These are phyloP conservation scores for Mobula hypostoma DNA, from an alignment of 2,113 vertebrate species.

Conservation along the genomic window DNA sequence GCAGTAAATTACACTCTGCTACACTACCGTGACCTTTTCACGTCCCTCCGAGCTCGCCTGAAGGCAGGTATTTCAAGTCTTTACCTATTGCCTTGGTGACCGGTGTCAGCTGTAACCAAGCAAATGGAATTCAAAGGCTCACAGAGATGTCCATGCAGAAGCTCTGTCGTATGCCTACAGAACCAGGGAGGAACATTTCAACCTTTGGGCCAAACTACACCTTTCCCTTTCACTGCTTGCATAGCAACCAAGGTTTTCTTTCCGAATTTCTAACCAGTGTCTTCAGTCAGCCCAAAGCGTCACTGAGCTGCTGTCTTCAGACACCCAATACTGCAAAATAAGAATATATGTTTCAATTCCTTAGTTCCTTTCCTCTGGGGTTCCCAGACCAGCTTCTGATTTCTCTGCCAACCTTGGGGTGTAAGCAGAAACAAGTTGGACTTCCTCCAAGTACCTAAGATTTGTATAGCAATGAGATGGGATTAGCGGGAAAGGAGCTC, in stretches of 20 bases:
- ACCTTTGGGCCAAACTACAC: not conserved
- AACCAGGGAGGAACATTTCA: not conserved
- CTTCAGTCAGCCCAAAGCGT: not conserved
- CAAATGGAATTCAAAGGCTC: constrained; percentile 64
- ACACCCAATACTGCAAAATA: not conserved
- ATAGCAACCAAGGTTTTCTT: too few species aligned
- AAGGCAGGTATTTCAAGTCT: constrained; percentile 56
- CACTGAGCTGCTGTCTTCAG: not conserved
- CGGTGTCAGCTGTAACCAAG: constrained; percentile 66
- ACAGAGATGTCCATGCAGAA: not conserved
- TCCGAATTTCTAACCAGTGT: not conserved
- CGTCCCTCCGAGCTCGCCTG: constrained; percentile 53
- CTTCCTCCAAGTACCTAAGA: not conserved
- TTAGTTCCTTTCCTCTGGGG: not conserved
- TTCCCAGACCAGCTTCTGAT: not conserved
- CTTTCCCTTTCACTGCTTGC: not conserved
- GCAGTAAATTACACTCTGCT: constrained; percentile 76
- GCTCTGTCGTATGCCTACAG: not conserved
- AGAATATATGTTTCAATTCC: not conserved
- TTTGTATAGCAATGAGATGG: not conserved
- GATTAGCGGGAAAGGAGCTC: not conserved
- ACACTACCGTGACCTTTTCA: constrained; percentile 68
- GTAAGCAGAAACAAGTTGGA: not conserved
- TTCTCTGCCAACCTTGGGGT: not conserved
- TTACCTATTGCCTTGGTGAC: constrained; percentile 55